phyloP scores from a whole-genome alignment of 2,113 vertebrate species.

The Gracilinanus agilis region DNA sequence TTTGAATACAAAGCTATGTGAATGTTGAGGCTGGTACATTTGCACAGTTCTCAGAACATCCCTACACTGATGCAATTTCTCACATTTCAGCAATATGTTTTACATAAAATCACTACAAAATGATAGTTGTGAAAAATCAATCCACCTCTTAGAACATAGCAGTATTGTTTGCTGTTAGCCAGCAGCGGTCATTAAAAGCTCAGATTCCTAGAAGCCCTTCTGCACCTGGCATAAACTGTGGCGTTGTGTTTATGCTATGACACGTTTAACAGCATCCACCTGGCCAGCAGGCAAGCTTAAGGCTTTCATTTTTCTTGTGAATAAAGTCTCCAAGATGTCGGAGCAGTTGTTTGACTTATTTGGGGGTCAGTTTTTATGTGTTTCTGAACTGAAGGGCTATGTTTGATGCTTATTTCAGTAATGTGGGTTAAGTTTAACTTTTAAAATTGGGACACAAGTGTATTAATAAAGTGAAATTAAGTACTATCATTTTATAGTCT shows the following conservation, averaged over 20 bases:
- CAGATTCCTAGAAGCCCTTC: constrained; percentile 57
- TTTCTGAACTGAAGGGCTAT: constrained; percentile 78
- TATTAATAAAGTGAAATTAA: constrained; percentile 79
- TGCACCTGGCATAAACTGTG: constrained; percentile 58
- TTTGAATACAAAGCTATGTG: constrained; percentile 87
- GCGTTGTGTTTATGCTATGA: constrained; percentile 60
- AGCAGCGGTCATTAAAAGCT: constrained; percentile 67
- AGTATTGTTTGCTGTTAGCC: constrained; percentile 69
- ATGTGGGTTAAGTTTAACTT: constrained; percentile 77
- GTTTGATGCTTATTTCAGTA: constrained; percentile 81
- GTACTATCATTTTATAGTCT: constrained; percentile 78
- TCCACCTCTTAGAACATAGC: constrained; percentile 68
- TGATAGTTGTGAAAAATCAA: constrained; percentile 72
- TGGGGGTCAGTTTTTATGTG: constrained; percentile 43
- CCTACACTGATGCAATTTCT: constrained; percentile 81
- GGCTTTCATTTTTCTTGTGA: constrained; percentile 57
- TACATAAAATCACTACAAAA: constrained; percentile 75
- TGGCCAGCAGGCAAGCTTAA: constrained; percentile 57
- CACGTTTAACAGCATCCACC: constrained; percentile 69
- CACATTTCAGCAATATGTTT: constrained; percentile 82
- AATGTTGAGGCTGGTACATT: constrained; percentile 89
- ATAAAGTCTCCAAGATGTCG: constrained; percentile 68
- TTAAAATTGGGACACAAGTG: constrained; percentile 78
- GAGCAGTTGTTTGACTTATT: constrained; percentile 56
- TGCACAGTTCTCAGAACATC: constrained; percentile 89